A percentile compares a stretch with the other conserved stretches of the same genome.
phyloP scores from a whole-genome alignment of 2,113 vertebrate genomes.

The Loxodonta africana region DNA sequence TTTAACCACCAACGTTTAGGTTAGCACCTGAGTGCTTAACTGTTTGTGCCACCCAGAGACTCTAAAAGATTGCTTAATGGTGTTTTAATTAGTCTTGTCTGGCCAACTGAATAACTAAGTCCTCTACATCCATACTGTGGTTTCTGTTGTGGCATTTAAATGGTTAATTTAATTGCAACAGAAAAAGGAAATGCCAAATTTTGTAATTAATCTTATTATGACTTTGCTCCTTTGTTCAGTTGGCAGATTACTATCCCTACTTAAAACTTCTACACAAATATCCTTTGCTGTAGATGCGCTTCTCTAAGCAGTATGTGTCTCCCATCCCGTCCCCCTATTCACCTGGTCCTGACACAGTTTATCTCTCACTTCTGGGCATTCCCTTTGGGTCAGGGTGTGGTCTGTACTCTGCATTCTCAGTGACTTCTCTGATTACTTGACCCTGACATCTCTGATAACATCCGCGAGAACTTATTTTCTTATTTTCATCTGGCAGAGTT shows the following conservation, averaged over 20 bases:
- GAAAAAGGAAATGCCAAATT: neutral
- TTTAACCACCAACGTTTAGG: too few relatives aligned
- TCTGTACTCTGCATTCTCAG: neutral
- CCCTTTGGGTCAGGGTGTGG: neutral
- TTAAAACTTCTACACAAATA: neutral
- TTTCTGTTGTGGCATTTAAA: neutral
- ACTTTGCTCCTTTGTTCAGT: neutral
- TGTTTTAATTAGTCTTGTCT: neutral
- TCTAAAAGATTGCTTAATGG: neutral
- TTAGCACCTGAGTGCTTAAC: too few relatives aligned
- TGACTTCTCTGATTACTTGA: neutral
- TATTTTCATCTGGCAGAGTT: neutral
- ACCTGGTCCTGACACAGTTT: neutral
- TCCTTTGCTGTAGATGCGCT: neutral
- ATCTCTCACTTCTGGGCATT: neutral
- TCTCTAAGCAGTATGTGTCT: too few relatives aligned
- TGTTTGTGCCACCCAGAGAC: too few relatives aligned
- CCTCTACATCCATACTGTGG: neutral
- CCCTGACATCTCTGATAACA: neutral
- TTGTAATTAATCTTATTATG: neutral
- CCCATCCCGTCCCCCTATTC: accelerated
- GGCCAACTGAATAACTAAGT: too few relatives aligned
- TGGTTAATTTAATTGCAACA: neutral
- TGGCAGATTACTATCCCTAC: neutral
- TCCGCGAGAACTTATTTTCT: neutral